Evolutionary conservation across 2,888 invertebrate species (phyloP).

Genomic region (Ypsolopha sequella): DNA sequence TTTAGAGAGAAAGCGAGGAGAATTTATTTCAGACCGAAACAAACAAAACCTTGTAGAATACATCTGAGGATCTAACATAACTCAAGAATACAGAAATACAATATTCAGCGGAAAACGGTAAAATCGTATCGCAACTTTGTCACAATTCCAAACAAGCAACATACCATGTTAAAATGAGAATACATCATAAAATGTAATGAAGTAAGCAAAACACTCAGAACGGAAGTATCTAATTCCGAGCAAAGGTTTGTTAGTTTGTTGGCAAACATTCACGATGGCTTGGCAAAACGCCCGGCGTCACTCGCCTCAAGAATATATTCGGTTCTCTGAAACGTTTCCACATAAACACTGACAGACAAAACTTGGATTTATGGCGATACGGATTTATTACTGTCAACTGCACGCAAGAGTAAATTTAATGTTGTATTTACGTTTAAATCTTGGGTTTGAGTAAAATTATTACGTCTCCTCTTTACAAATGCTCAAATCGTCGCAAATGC

Average conservation of each 20-base stretch:
- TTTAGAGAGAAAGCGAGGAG: no score
- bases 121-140: not conserved
- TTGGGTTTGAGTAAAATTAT: no score
- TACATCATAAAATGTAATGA: not conserved
- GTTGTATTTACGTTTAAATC: not conserved
- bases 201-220: constrained; percentile 3
- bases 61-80: no score
- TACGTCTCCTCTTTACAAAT: no score
- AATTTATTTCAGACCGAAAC: no score
- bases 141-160: not conserved
- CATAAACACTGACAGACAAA: constrained; percentile 4
- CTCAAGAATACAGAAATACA: no score
- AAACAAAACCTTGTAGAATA: no score
- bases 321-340: constrained; percentile 1
- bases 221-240: constrained; percentile 3
- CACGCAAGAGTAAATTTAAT: constrained; percentile 1
- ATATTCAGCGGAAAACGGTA: no score
- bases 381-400: constrained; percentile 4
- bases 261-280: constrained; percentile 4
- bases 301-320: constrained; percentile 2
- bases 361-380: constrained; percentile 3
- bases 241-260: constrained; percentile 6
- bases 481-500: no score
- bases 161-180: not conserved
- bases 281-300: constrained; percentile 5